Percentiles rank a stretch among this genome's conserved stretches.
phyloP scores from a whole-genome alignment of 2,797 vertebrate species.

The Ctenopoma kingsleyae region DNA sequence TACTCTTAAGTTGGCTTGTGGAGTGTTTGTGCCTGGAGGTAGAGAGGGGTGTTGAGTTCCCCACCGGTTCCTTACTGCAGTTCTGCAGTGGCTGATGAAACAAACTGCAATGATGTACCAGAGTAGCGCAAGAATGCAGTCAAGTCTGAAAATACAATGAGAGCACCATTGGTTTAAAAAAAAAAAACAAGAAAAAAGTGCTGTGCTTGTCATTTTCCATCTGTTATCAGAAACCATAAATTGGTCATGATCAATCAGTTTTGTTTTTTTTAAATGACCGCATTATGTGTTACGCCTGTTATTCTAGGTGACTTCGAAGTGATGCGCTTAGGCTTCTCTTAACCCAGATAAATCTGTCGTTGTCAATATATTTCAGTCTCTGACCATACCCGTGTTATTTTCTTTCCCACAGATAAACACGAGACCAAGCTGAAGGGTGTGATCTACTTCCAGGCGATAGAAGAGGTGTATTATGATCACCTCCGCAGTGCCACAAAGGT shows the following conservation, averaged over 20 bases:
- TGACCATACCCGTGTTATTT: conserved; percentile 19
- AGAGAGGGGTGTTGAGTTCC: conserved; percentile 73
- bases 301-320: conserved; percentile 22
- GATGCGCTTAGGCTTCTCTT: conserved; percentile 4
- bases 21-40: conserved; percentile 82
- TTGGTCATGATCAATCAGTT: conserved; percentile 59
- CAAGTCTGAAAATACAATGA: conserved; percentile 78
- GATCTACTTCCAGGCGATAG: conserved; percentile 98
- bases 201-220: conserved; percentile 78
- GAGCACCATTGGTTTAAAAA: conserved; percentile 59
- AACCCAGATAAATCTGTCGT: neutral
- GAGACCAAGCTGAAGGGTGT: conserved; percentile 97
- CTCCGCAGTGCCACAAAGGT: conserved; percentile 97
- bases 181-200: conserved; percentile 66
- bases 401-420: conserved; percentile 88
- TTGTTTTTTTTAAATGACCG: conserved; percentile 10
- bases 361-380: neutral
- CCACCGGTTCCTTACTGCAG: conserved; percentile 77
- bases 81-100: conserved; percentile 83
- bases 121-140: conserved; percentile 76
- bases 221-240: conserved; percentile 64
- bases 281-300: neutral
- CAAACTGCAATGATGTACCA: conserved; percentile 77
- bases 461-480: conserved; percentile 98
- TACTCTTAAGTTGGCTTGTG: conserved; percentile 79